Percentiles rank a stretch among this genome's conserved stretches.
phyloP scores from a whole-genome alignment of 2,888 invertebrate genomes.

The Brachyptera putata region DNA sequence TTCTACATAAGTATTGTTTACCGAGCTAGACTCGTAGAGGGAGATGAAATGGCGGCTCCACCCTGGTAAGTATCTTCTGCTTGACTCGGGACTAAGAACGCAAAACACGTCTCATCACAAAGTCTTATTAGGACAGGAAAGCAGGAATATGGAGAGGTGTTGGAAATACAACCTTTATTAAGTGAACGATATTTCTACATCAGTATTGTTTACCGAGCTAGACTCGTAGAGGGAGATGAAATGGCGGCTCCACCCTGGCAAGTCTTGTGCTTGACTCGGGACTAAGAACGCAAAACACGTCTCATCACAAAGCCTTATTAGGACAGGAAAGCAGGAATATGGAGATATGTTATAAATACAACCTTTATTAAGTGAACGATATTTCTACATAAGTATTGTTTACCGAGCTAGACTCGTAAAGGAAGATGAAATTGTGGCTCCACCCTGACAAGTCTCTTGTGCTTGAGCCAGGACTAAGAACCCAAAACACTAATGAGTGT shows the following conservation, averaged over 20 bases:
- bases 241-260: conserved; percentile 15
- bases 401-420: no score
- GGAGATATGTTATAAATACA: neutral
- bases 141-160: no score
- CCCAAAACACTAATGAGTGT: neutral
- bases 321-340: no score
- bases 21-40: no score
- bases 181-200: neutral
- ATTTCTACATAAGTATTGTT: neutral
- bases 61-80: conserved; percentile 9
- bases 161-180: neutral
- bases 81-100: conserved; percentile 11
- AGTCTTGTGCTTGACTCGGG: neutral
- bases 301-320: no score
- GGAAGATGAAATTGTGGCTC: conserved; percentile 12
- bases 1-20: no score
- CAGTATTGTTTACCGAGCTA: no score
- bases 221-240: conserved; percentile 5
- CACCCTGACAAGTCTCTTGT: conserved; percentile 7
- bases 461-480: conserved; percentile 11
- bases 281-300: conserved; percentile 17
- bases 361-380: neutral
- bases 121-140: no score
- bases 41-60: conserved; percentile 12
- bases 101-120: no score